phyloP scores from a whole-genome alignment of 2,888 invertebrate genomes.

The Mimachlamys varia region DNA sequence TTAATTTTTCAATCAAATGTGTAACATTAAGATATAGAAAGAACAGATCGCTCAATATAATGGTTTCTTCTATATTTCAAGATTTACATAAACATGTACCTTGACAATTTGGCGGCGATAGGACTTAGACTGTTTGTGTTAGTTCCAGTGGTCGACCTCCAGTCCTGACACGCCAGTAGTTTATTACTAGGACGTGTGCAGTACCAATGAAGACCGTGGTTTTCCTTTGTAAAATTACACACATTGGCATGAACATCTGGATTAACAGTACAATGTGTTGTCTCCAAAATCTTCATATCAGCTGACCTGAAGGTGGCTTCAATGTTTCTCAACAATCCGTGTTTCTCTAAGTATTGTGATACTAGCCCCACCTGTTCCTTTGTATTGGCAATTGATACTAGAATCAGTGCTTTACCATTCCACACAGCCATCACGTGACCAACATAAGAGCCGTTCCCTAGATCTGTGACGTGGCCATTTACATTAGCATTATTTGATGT shows the following conservation, averaged over 20 bases:
- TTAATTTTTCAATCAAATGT: too few species aligned
- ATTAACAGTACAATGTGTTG: neutral
- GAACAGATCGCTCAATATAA: too few species aligned
- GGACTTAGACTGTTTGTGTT: neutral
- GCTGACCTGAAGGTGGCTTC: neutral
- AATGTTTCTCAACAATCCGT: slow-evolving; percentile 31
- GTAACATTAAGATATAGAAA: too few species aligned
- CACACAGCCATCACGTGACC: slow-evolving; percentile 41
- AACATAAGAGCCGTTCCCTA: slow-evolving; percentile 41
- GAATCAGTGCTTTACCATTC: slow-evolving; percentile 37
- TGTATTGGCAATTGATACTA: slow-evolving; percentile 36
- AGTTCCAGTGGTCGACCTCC: neutral
- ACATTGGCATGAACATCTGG: neutral
- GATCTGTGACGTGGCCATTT: slow-evolving; percentile 38
- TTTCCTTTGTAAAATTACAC: slow-evolving; percentile 40
- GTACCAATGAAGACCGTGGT: slow-evolving; percentile 42
- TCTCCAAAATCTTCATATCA: neutral
- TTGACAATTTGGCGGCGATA: neutral
- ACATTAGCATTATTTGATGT: neutral
- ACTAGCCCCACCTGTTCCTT: slow-evolving; percentile 41
- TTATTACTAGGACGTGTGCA: neutral
- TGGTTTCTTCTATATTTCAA: too few species aligned
- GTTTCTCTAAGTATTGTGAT: neutral
- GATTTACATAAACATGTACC: neutral
- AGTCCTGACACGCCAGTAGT: neutral